Evolutionary conservation across 1,140 invertebrate genomes (phyloP).

Genomic region (Antheraea pernyi): DNA sequence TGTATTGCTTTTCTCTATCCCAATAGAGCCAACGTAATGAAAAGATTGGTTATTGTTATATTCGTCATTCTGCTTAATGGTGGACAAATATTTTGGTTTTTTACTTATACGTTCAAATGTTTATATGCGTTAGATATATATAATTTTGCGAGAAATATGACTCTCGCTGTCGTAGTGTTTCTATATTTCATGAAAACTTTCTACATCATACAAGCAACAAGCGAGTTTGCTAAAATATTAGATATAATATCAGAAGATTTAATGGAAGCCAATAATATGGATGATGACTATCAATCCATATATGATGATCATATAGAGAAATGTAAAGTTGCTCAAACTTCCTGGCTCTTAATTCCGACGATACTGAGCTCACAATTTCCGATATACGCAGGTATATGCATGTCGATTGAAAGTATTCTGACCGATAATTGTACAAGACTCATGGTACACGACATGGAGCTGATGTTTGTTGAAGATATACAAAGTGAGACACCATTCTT

Average conservation of each 20-base stretch:
- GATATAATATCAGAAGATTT: constrained; percentile 48
- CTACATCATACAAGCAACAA: constrained; percentile 40
- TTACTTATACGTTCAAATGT: constrained; percentile 45
- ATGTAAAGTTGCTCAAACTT: constrained; percentile 45
- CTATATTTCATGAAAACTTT: constrained; percentile 57
- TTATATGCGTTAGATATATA: constrained; percentile 36
- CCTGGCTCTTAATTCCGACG: constrained; percentile 50
- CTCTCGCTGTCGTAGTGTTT: constrained; percentile 40
- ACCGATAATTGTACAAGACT: constrained; percentile 38
- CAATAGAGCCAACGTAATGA: constrained; percentile 35
- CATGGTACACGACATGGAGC: constrained; percentile 61
- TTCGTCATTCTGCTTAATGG: constrained; percentile 33
- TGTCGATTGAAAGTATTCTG: constrained; percentile 40
- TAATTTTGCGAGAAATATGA: constrained; percentile 50
- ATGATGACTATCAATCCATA: constrained; percentile 46
- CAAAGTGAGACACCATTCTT: constrained; percentile 57
- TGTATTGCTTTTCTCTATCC: constrained; percentile 52
- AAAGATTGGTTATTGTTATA: constrained; percentile 32
- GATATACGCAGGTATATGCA: constrained; percentile 39
- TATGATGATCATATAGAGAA: constrained; percentile 46
- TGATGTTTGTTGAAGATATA: constrained; percentile 49
- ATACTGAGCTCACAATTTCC: constrained; percentile 49
- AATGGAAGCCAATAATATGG: constrained; percentile 47
- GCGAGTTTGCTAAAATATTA: constrained; percentile 42
- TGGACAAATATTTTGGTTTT: constrained; percentile 47